Base-by-base conservation (phyloP, 2,888 invertebrate species). In the Eurytoma californica region DNA sequence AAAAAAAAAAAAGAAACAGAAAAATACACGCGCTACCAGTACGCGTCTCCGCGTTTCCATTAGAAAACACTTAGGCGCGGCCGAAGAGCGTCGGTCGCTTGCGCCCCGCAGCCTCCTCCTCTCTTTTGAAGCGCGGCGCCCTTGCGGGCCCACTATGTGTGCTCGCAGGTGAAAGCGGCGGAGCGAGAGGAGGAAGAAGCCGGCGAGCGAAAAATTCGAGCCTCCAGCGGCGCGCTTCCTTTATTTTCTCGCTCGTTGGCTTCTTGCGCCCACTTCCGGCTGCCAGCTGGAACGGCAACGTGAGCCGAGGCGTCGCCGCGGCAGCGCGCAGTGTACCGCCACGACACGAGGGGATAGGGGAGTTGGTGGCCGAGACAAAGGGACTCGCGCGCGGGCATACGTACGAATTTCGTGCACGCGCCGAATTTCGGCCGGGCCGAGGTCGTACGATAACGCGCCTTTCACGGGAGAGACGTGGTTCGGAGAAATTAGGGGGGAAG, bases 191-290 rank as follows among this genome's bases (percentile, higher is more conserved):
- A 14, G 3, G 28, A 60, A 60, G 28, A 60, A 60, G 16, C 28
- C 24, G 60, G 60, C 16, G 14, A 60, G n/a, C 24, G 14, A 24
- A 24, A 24, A 9, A 57, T 24, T 58, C 57, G 18, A 20, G 58
- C 58, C 24, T 28, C 60, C 28, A 18, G 18, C 49, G 18, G 65
- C n/a, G 24, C 75, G 79, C 77, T 76, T 83, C 83, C 83, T 85
- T 85, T 85, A 84, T 85, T 86, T 85, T 83, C 85, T 84, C 80
- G 83, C 83, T 84, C 83, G 74, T 79, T 81, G 80, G 84, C 85
- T 87, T 84, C 86, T 84, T 84, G 79, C 81, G 57, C 30, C 81
- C 82, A 86, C 87, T 89, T 89, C 89, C 89, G 88, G 87, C 85
- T 84, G 87, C 85, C 88, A 88, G 88, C 88, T 88, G 68, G 85